Base-by-base conservation (phyloP, 2,888 invertebrate species). In the Digitonthophagus gazella region DNA sequence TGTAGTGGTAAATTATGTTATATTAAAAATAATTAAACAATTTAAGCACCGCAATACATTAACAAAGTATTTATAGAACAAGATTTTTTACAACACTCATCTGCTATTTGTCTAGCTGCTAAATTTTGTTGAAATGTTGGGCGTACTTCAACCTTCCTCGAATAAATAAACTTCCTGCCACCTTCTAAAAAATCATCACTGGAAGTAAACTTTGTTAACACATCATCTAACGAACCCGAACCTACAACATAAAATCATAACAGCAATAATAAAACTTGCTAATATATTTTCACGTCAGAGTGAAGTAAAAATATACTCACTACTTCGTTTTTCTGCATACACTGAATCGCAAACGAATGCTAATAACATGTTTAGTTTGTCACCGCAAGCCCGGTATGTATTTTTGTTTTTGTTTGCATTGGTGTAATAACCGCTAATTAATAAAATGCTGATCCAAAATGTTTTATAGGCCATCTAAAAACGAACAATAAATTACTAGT, bases 41-140 rank as follows among this genome's bases (percentile, higher is more conserved):
- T n/a, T n/a, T n/a, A n/a, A n/a, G n/a, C n/a, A 15, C 65, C 68
- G 28, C 68, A 69, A 19, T 69, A 69, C n/a, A 28, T 15, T 28
- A 18, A 20, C 20, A 69, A 54, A 15, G 65, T 65, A 6, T 20
- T 54, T 58, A 61, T 58, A 11, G 66, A 54, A 22, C 68, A 69
- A 1, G 68, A 15, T 20, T 58, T 56, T 19, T 54, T 61, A 22
- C 68, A 69, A n/a, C 68, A 69, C 58, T 69, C 68, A n/a, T 69
- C 68, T 19, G 58, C 65, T 5, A 66, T 65, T 1, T 65, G 65
- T 2, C 66, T 61, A n/a, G n/a, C n/a, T n/a, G n/a, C n/a, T n/a
- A n/a, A n/a, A n/a, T n/a, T n/a, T n/a, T n/a, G n/a, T n/a, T n/a
- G n/a, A n/a, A n/a, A n/a, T n/a, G n/a, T n/a, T n/a, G n/a, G n/a